Evolutionary conservation across 2,888 invertebrate genomes (phyloP), one percentile per base, ranked within the genome.

Genomic region (Lasioglossum oenotherae): DNA sequence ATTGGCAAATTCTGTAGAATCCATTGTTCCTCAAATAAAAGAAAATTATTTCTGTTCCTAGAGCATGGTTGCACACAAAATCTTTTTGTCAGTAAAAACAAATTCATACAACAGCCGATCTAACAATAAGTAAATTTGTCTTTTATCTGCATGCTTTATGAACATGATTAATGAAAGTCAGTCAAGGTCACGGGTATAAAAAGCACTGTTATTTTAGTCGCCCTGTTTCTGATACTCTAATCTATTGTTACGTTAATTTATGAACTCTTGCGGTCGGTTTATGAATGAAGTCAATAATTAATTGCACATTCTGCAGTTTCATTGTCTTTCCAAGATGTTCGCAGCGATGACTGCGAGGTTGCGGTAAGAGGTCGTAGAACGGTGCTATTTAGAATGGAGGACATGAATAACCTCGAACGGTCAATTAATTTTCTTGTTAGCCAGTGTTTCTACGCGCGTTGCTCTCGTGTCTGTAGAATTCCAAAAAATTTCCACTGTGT

Each of bases 31-130:
- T 23, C 2, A 53, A 53, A 53, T 53, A 23, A 53, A 57, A 57
- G 3, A n/a, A 57, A 57, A 23, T 10, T 8, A 23, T n/a, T 57
- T 57, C 12, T 57, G 2, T 8, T 4, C n/a, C n/a, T 4, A 12
- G 0, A 1, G 3, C 23, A 53, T n/a, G 1, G n/a, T 53, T n/a
- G 1, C n/a, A n/a, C n/a, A 12, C 4, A 4, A 4, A n/a, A n/a
- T 57, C n/a, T 12, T n/a, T 8, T 12, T 57, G n/a, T n/a, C 4
- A n/a, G 0, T 57, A 12, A 1, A 64, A 31, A 31, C 12, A 27
- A 60, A 12, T 31, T 5, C 6, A 1, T 23, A 12, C 16, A 27
- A 27, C 16, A 16, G 5, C 31, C 31, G 2, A 5, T 64, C 1
- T 64, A n/a, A n/a, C n/a, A n/a, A n/a, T n/a, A n/a, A 2, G 14